Evolutionary conservation across 1,140 invertebrate species (phyloP).

Genomic region (Paraescarpia echinospica): DNA sequence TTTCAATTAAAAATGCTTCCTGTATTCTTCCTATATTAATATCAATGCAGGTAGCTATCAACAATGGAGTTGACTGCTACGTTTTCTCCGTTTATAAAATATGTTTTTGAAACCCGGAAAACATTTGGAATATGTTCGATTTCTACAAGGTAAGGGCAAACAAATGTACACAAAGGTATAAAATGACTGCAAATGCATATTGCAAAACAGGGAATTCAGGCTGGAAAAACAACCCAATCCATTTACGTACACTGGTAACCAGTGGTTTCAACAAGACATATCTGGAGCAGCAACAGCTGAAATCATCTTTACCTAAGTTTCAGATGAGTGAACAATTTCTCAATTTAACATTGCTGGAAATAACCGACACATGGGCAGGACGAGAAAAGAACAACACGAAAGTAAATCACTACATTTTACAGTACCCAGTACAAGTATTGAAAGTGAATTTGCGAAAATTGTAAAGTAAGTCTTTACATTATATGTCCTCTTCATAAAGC

Average conservation of each 20-base stretch:
- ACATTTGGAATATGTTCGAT: not conserved
- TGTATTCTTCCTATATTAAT: no score
- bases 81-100: not conserved
- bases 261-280: not conserved
- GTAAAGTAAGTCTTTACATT: not conserved
- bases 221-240: not conserved
- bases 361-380: not conserved
- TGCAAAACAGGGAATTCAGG: not conserved
- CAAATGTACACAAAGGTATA: not conserved
- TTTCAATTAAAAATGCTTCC: not conserved
- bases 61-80: not conserved
- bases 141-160: not conserved
- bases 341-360: not conserved
- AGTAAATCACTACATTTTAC: not conserved
- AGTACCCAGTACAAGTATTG: not conserved
- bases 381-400: not conserved
- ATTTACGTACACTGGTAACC: not conserved
- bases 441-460: not conserved
- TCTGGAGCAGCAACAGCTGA: not conserved
- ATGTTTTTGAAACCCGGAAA: not conserved
- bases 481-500: not conserved
- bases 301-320: not conserved
- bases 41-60: not conserved
- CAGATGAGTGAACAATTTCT: not conserved
- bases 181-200: not conserved